Percentiles rank a stretch among this genome's conserved stretches.
Conservation (phyloP, 2,888 invertebrate species). For the Nomada hirtipes region DNA sequence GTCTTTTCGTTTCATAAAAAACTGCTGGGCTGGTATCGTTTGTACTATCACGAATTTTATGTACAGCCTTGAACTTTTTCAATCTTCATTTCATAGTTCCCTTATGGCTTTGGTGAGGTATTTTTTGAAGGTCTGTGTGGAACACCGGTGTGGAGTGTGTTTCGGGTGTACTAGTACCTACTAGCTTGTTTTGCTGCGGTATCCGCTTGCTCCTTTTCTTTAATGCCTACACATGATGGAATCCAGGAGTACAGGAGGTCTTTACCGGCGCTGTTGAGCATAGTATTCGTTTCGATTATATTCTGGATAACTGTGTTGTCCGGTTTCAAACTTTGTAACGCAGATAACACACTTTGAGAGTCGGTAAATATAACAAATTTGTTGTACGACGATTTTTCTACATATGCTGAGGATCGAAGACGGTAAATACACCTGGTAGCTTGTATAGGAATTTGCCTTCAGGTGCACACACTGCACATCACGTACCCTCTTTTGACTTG, state of each 20-base stretch:
- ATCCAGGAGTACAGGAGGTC: constrained; percentile 10
- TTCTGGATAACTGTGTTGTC: constrained; percentile 4
- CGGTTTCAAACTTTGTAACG: constrained; percentile 2
- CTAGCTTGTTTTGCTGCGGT: background rate
- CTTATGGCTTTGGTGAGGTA: no score
- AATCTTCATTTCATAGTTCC: no score
- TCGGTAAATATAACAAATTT: constrained; percentile 14
- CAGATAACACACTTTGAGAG: background rate
- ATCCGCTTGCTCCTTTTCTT: constrained; percentile 1
- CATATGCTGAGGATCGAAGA: background rate
- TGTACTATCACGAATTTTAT: no score
- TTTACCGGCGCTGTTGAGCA: background rate
- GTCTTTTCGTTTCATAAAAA: no score
- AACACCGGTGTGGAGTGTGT: no score
- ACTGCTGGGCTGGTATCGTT: no score
- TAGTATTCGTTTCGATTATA: constrained; percentile 1
- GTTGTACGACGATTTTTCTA: background rate
- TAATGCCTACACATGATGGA: background rate
- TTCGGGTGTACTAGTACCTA: no score
- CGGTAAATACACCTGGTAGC: background rate
- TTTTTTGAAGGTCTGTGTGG: no score
- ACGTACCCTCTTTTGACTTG: background rate
- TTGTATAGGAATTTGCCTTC: background rate
- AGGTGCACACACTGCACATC: background rate
- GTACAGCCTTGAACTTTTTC: no score